phyloP scores from a whole-genome alignment of 2,113 vertebrate genomes.

The Asarcornis scutulata region DNA sequence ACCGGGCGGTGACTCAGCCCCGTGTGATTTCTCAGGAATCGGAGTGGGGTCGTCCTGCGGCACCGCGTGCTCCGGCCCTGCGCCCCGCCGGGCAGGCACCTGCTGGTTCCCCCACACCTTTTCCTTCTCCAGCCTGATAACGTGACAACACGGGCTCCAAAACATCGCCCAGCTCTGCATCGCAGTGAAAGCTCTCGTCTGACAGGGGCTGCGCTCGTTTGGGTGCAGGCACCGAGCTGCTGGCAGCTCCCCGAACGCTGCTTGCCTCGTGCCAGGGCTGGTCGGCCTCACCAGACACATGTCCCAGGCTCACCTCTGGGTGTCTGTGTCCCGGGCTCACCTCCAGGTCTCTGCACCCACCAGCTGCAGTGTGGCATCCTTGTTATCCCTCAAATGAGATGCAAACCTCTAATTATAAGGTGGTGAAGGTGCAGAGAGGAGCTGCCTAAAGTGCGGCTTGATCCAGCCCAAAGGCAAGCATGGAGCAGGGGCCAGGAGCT shows the following conservation, averaged over 20 bases:
- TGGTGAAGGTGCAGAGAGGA: not conserved
- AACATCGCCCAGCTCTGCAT: not conserved
- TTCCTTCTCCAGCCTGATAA: not conserved
- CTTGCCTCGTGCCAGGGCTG: too few species aligned
- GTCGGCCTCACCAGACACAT: too few species aligned
- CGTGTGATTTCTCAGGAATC: slow-evolving; percentile 13
- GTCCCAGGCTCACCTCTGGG: too few species aligned
- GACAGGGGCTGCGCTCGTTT: not conserved
- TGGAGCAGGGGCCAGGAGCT: too few species aligned
- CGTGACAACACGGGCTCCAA: not conserved
- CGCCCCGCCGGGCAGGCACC: not conserved
- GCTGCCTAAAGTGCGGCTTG: not conserved
- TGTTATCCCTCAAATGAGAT: not conserved
- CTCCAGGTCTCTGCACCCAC: too few species aligned
- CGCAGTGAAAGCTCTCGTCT: slow-evolving; percentile 1
- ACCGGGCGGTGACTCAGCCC: not conserved
- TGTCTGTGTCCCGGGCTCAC: too few species aligned
- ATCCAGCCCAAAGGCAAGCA: too few species aligned
- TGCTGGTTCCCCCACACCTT: slow-evolving; percentile 50
- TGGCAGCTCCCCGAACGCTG: not conserved
- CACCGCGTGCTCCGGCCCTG: not conserved
- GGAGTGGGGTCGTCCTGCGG: not conserved
- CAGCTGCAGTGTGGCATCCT: not conserved
- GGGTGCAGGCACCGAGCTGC: slow-evolving; percentile 3
- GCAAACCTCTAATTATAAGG: too few species aligned